These are phyloP conservation scores for Theodoxus fluviatilis DNA, from an alignment of 2,888 invertebrate genomes.

Conservation along the genomic window DNA sequence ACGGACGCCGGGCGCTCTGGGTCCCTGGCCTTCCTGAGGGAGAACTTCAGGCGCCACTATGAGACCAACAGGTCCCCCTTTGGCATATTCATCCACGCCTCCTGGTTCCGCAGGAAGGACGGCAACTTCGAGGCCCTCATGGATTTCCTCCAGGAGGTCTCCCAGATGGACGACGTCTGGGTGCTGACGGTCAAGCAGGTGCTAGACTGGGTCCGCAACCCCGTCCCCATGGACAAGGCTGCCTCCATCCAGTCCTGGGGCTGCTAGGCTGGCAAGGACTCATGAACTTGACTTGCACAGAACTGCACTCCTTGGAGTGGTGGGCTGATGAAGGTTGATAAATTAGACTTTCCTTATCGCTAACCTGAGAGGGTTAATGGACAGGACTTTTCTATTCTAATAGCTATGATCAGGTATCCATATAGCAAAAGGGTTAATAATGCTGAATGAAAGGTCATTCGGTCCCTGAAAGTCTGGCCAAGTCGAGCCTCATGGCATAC, in stretches of 20 bases:
- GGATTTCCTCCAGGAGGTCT: slow-evolving; percentile 36
- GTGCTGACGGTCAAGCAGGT: slow-evolving; percentile 38
- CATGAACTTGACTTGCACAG: background rate
- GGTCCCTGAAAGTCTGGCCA: background rate
- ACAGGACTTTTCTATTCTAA: background rate
- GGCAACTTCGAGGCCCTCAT: slow-evolving; percentile 36
- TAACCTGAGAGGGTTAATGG: background rate
- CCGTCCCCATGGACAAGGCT: slow-evolving; percentile 31
- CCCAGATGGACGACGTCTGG: slow-evolving; percentile 40
- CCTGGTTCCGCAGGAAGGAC: slow-evolving; percentile 72
- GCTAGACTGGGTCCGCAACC: slow-evolving; percentile 42
- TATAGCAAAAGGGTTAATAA: background rate
- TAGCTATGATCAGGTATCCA: background rate
- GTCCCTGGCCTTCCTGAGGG: slow-evolving; percentile 68
- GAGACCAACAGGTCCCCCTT: slow-evolving; percentile 75
- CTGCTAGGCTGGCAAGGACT: no score
- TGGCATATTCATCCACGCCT: slow-evolving; percentile 81
- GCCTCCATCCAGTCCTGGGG: slow-evolving; percentile 30
- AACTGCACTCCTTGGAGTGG: background rate
- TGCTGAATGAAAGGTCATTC: background rate
- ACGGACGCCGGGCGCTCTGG: slow-evolving; percentile 31
- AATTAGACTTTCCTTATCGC: background rate
- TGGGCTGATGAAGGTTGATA: background rate
- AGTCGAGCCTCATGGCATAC: no score
- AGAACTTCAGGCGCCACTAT: slow-evolving; percentile 80